Evolutionary conservation across 1,140 invertebrate species (phyloP).

Genomic region (Tyrophagus putrescentiae): DNA sequence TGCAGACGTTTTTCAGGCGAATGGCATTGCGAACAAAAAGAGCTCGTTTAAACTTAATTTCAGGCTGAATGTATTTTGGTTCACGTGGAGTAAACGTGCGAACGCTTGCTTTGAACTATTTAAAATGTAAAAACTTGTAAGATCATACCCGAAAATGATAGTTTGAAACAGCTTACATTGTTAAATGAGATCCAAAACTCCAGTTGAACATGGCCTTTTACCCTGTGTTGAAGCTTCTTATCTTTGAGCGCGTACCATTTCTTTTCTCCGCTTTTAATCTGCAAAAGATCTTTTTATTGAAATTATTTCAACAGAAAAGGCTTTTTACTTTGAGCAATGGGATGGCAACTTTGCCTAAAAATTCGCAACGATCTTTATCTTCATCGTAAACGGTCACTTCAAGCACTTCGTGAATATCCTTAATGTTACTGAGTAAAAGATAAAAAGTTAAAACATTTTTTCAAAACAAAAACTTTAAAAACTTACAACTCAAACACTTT

Average conservation of each 20-base stretch:
- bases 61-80: slow-evolving; percentile 82
- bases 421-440: slow-evolving; percentile 51
- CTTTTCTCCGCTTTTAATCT: slow-evolving; percentile 77
- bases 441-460: slow-evolving; percentile 1
- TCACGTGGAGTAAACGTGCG: slow-evolving; percentile 88
- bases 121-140: slow-evolving; percentile 5
- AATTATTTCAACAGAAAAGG: not conserved
- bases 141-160: not conserved
- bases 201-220: slow-evolving; percentile 84
- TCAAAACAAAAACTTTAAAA: not conserved
- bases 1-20: slow-evolving; percentile 71
- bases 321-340: slow-evolving; percentile 48
- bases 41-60: slow-evolving; percentile 86
- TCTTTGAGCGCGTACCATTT: slow-evolving; percentile 94
- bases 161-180: slow-evolving; percentile 43
- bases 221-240: slow-evolving; percentile 68
- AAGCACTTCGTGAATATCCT: slow-evolving; percentile 87
- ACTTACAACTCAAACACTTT: slow-evolving; percentile 96
- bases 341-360: slow-evolving; percentile 80
- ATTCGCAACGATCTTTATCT: slow-evolving; percentile 93
- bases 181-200: slow-evolving; percentile 89
- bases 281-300: slow-evolving; percentile 32
- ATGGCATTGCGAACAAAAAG: slow-evolving; percentile 81
- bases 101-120: slow-evolving; percentile 63
- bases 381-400: slow-evolving; percentile 98